Percentiles rank a stretch among this genome's conserved stretches.
Conservation (phyloP, 2,888 invertebrate species). For the Myathropa florea region DNA sequence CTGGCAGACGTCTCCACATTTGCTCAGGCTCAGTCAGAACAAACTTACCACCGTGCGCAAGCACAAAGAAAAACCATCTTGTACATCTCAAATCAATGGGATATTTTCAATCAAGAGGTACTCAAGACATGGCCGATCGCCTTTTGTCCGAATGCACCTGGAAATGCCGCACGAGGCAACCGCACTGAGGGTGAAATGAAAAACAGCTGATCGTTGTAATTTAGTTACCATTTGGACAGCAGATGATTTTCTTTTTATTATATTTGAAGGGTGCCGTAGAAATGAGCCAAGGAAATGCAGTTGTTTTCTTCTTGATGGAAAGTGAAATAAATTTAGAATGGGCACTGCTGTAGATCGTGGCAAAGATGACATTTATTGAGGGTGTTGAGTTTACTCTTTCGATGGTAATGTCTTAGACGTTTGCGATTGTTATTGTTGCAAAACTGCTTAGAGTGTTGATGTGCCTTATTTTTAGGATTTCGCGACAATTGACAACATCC, state of each 20-base stretch:
- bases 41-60: neutral
- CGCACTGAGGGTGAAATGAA: slow-evolving; percentile 4
- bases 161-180: slow-evolving; percentile 3
- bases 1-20: neutral
- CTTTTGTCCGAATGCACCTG: neutral
- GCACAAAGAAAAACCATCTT: neutral
- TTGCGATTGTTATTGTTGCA: too few species aligned
- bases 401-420: neutral
- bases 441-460: too few species aligned
- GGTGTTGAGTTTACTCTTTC: neutral
- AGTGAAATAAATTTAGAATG: neutral
- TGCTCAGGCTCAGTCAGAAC: neutral
- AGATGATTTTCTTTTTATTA: neutral
- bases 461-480: too few species aligned
- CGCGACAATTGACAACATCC: too few species aligned
- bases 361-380: neutral
- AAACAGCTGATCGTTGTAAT: slow-evolving; percentile 7
- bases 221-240: neutral
- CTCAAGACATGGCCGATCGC: neutral
- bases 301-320: neutral
- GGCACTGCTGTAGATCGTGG: neutral
- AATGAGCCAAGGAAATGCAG: neutral
- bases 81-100: neutral
- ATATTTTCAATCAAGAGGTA: neutral
- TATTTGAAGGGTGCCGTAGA: neutral